phyloP scores from a whole-genome alignment of 2,888 invertebrate species.

The Cylindroiulus punctatus region DNA sequence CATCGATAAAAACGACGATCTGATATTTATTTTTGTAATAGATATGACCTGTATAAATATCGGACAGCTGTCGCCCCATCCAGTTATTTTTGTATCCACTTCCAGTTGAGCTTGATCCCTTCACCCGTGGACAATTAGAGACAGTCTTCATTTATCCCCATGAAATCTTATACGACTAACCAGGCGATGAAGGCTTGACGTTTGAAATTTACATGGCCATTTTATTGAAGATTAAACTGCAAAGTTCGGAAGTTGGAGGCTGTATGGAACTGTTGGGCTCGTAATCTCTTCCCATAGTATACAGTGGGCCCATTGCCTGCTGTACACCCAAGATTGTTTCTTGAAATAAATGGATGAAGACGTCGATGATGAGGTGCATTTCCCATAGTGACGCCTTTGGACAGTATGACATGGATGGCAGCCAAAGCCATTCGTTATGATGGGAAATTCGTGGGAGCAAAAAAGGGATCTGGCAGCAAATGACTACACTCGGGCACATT shows the following conservation, averaged over 20 bases:
- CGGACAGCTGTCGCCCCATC: neutral
- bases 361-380: slow-evolving; percentile 15
- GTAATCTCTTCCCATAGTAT: neutral
- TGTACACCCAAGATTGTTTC: neutral
- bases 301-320: neutral
- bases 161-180: too few species aligned
- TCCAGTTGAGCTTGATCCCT: neutral
- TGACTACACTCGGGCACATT: slow-evolving; percentile 43
- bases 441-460: slow-evolving; percentile 17
- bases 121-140: neutral
- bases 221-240: too few species aligned
- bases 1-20: slow-evolving; percentile 35
- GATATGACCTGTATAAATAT: slow-evolving; percentile 40
- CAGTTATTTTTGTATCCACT: too few species aligned
- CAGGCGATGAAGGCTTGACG: too few species aligned
- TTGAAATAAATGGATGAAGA: slow-evolving; percentile 45
- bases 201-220: too few species aligned
- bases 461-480: slow-evolving; percentile 48
- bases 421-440: slow-evolving; percentile 47
- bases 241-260: too few species aligned
- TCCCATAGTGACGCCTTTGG: slow-evolving; percentile 11
- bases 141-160: too few species aligned
- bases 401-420: slow-evolving; percentile 38
- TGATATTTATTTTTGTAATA: slow-evolving; percentile 36
- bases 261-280: neutral